Percentiles rank a stretch among this genome's conserved stretches.
phyloP scores from a whole-genome alignment of 2,888 invertebrate genomes.

The Lepeophtheirus nordmannii region DNA sequence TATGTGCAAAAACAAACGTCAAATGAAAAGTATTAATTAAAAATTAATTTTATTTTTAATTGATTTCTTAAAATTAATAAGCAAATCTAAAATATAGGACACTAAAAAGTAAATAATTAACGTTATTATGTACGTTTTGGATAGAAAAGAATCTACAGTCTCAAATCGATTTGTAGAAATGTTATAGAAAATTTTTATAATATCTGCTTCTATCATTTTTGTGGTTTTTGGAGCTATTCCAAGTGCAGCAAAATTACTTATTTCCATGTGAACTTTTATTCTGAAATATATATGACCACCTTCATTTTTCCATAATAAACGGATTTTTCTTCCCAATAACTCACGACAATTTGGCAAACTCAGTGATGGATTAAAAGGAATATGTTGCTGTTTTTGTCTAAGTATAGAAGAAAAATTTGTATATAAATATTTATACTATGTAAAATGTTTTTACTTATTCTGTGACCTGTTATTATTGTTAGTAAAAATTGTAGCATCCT shows the following conservation, averaged over 20 bases:
- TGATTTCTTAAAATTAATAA: too few relatives aligned
- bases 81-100: too few relatives aligned
- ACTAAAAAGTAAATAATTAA: too few relatives aligned
- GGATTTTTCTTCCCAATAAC: constrained; percentile 7
- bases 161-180: neutral
- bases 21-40: too few relatives aligned
- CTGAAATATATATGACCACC: constrained; percentile 9
- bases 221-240: neutral
- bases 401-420: too few relatives aligned
- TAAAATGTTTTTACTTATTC: too few relatives aligned
- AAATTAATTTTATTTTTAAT: too few relatives aligned
- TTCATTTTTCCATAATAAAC: neutral
- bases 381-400: neutral
- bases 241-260: neutral
- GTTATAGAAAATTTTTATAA: constrained; percentile 7
- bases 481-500: too few relatives aligned
- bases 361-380: neutral
- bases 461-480: too few relatives aligned
- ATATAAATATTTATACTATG: too few relatives aligned
- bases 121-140: neutral
- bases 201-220: constrained; percentile 2
- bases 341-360: constrained; percentile 8
- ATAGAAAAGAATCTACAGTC: constrained; percentile 2
- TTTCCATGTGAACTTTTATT: constrained; percentile 12
- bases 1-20: too few relatives aligned